These are phyloP conservation scores for Pterophyllum scalare DNA, from an alignment of 2,113 vertebrate species.

Conservation along the genomic window DNA sequence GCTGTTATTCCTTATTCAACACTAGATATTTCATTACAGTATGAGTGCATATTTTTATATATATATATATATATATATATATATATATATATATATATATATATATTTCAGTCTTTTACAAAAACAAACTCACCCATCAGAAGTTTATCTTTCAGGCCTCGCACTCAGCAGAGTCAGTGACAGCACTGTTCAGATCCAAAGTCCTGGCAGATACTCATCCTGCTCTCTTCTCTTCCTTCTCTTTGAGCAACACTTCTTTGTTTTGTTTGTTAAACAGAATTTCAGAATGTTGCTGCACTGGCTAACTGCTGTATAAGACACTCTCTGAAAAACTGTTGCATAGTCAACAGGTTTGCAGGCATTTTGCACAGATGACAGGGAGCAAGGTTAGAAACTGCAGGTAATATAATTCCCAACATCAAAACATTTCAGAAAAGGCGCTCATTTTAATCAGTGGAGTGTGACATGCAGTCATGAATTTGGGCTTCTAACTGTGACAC, in stretches of 20 bases:
- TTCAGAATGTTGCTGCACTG: background rate
- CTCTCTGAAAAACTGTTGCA: background rate
- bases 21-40: too few species aligned
- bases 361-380: background rate
- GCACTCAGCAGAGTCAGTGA: too few species aligned
- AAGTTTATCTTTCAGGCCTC: too few species aligned
- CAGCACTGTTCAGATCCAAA: too few species aligned
- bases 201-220: too few species aligned
- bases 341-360: accelerated
- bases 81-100: too few species aligned
- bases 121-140: too few species aligned
- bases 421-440: accelerated
- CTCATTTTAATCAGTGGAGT: accelerated
- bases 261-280: background rate
- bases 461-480: background rate
- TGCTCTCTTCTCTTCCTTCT: background rate
- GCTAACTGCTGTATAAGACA: background rate
- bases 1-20: background rate
- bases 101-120: too few species aligned
- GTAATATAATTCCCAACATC: background rate
- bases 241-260: background rate
- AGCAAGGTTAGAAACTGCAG: background rate
- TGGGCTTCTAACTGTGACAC: background rate
- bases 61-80: too few species aligned
- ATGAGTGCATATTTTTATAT: too few species aligned